Evolutionary conservation across 2,888 invertebrate genomes (phyloP), one percentile per base, ranked within the genome.

Genomic region (Drosophila borealis): DNA sequence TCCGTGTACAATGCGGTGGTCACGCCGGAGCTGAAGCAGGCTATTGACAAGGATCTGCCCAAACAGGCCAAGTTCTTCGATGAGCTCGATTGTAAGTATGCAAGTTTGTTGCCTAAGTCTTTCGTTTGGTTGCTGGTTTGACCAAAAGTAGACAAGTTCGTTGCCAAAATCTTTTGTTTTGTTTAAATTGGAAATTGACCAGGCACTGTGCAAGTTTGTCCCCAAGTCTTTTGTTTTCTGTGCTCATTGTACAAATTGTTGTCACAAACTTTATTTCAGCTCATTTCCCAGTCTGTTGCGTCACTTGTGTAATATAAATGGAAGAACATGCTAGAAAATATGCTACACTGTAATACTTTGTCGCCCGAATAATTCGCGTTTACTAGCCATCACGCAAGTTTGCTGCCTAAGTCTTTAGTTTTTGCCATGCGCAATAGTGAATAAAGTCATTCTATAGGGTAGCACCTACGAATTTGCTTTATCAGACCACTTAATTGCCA

Each of bases 1-100:
- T 74, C 89, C 4, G 88, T 89, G 6, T 92, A 92, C 70, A 92
- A 92, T 73, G 81, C 88, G 44, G 90, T 88, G 50, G 82, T 92
- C 39, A 84, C 81, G 59, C 70, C 90, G 13, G 83, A 91, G 45
- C 67, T 92, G 10, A 92, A 89, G 62, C 81, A 89, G 61, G 89
- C 91, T 33, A 92, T 92, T 62, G 66, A 87, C 73, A 90, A 90
- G 78, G 91, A 92, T 61, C 75, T 92, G 68, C 92, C 92, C 42
- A 92, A 92, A 71, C 88, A 92, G 80, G 91, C 94, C n/a, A 94
- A 94, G 90, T 95, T 96, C 86, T 95, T 95, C 80, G 95, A 95
- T 87, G 95, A 95, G 84, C 90, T 95, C 65, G 95, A 94, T 87
- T 91, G 96, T 95, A 93, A 95, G 96, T 95, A 93, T 17, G 17